A percentile compares a stretch with the other conserved stretches of the same genome.
Evolutionary conservation across 2,797 vertebrate genomes (phyloP).

Genomic region (Chanos chanos): DNA sequence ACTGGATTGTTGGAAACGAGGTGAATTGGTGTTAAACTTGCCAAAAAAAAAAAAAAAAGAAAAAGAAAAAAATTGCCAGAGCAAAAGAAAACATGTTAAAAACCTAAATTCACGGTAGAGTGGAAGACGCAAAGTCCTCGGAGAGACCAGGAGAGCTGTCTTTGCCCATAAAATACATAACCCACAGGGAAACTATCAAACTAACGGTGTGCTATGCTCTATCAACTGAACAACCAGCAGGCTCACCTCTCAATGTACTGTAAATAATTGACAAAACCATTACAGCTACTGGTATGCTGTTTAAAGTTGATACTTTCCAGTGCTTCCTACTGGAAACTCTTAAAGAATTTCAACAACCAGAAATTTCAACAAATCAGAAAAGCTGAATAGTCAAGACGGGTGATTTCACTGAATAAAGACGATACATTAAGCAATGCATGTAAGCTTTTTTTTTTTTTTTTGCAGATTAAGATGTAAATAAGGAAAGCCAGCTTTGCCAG

Average conservation of each 20-base stretch:
- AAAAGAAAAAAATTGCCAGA: too few relatives aligned
- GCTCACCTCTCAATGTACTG: background rate
- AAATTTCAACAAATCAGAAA: conserved; percentile 22
- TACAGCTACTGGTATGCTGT: background rate
- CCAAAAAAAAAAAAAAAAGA: background rate
- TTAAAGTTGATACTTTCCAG: background rate
- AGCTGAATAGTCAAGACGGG: conserved; percentile 31
- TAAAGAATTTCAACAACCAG: conserved; percentile 27
- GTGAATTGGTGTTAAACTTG: conserved; percentile 2
- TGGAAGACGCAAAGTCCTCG: too few relatives aligned
- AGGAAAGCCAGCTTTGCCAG: too few relatives aligned
- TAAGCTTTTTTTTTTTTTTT: conserved; percentile 33
- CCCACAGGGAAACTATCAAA: too few relatives aligned
- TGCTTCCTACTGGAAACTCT: background rate
- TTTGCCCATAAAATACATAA: too few relatives aligned
- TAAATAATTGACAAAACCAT: conserved; percentile 4
- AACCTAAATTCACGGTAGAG: too few relatives aligned
- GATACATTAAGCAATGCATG: conserved; percentile 6
- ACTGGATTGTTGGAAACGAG: background rate
- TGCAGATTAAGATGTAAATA: conserved; percentile 34
- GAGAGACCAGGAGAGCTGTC: too few relatives aligned
- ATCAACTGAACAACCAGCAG: background rate
- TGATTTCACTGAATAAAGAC: conserved; percentile 35
- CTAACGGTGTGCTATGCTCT: background rate
- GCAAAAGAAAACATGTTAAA: too few relatives aligned